Evolutionary conservation across 30 jellyfish, hydroid and myxozoan species (phyloP), one percentile per base, ranked within the genome.

Genomic region (Morbakka virulenta): DNA sequence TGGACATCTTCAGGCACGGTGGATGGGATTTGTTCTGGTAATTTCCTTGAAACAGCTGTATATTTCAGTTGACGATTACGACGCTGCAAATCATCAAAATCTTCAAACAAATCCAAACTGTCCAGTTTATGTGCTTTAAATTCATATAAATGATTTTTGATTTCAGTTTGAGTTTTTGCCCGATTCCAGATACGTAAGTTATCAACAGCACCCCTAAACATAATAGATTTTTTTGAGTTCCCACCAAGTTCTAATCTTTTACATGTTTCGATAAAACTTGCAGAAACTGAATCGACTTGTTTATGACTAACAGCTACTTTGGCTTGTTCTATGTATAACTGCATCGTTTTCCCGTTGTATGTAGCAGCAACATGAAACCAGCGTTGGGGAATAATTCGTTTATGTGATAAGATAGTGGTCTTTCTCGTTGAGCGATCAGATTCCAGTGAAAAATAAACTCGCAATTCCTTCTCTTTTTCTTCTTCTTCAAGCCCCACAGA

Each of bases 291-390:
- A 69, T 94, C 92, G 26, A 64, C 31, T 35, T 72, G 62, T 41
- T 76, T 79, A 31, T 82, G 95, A 34, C 95, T 82, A 1, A 51
- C 93, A 23, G 84, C 88, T 23, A 89, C 97, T 52, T 65, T 85
- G 9, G 97, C 97, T 50, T 89, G 97, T 71, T 89, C 75, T 3
- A 81, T 30, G 53, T 35, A 89, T 32, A 89, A 73, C 9, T 32
- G 31, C 84, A 89, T 24, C 23, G 88, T 25, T n/a, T 75, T 61
- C 3, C 97, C 97, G 49, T 82, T 84, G 82, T 72, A 89, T 11
- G 74, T 86, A 0, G 64, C 97, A 12, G 97, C 97, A 17, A 89
- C 86, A 57, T 89, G 97, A 24, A 77, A 50, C 97, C 97, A 89
- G n/a, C 32, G 36, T 1, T 69, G 87, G 0, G 88, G 79, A 21